Evolutionary conservation across 2,888 invertebrate genomes (phyloP).

Genomic region (Torymus texanus): DNA sequence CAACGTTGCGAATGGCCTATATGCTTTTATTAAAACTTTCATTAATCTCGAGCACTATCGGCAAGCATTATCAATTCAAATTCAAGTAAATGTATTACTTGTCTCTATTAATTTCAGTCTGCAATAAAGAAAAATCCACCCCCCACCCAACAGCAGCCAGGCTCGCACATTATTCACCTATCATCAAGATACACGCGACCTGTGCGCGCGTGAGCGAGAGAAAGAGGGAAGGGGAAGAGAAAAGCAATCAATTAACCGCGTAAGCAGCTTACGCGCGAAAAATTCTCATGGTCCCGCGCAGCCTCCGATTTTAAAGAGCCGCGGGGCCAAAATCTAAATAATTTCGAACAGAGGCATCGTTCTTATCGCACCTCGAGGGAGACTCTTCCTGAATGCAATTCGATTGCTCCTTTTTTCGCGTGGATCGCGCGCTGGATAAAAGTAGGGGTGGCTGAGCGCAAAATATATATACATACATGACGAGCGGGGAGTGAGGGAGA

Average conservation of each 20-base stretch:
- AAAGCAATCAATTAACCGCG: conserved; percentile 26
- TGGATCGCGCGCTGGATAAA: background rate
- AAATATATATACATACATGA: background rate
- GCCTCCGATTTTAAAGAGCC: background rate
- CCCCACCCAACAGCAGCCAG: background rate
- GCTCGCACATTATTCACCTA: conserved; percentile 2
- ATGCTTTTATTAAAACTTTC: background rate
- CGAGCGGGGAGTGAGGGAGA: background rate
- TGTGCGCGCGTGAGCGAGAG: background rate
- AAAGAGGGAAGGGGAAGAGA: background rate
- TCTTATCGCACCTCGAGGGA: background rate
- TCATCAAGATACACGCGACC: conserved; percentile 16
- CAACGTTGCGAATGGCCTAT: background rate
- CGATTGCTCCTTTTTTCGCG: conserved; percentile 27
- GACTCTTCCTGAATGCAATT: conserved; percentile 9
- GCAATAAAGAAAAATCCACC: background rate
- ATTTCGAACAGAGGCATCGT: background rate
- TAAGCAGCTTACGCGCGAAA: conserved; percentile 26
- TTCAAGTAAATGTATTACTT: background rate
- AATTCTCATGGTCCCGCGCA: too few species aligned
- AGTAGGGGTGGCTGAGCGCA: background rate
- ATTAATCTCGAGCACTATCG: background rate
- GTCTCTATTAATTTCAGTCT: conserved; percentile 6
- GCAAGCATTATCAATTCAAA: background rate
- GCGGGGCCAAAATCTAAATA: conserved; percentile 4